Evolutionary conservation across 2,113 vertebrate genomes (phyloP).

Genomic region (Gavialis gangeticus): DNA sequence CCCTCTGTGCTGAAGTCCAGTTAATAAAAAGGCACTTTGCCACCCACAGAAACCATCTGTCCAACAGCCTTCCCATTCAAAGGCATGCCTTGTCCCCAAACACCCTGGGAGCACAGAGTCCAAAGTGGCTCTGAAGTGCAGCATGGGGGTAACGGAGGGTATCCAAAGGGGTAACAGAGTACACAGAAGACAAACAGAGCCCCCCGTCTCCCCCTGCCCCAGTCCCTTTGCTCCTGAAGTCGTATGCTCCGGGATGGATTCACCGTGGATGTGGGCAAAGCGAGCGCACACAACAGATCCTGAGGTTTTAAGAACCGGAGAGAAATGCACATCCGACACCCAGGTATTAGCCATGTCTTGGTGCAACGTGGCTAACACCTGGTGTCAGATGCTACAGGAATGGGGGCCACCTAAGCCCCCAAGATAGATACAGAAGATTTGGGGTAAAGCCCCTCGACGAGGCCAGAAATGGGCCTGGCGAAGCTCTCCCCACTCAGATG

Average conservation of each 20-base stretch:
- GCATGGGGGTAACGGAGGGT: too few species aligned
- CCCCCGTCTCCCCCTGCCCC: fast-evolving
- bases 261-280: neutral
- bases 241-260: neutral
- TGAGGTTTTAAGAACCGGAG: neutral
- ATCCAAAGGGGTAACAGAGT: neutral
- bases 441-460: too few species aligned
- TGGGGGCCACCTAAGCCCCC: neutral
- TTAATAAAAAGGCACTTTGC: neutral
- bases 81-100: neutral
- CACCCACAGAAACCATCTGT: neutral
- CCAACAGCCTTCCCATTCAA: neutral
- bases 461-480: too few species aligned
- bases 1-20: neutral
- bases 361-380: neutral
- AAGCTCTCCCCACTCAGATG: neutral
- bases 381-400: neutral
- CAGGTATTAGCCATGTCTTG: too few species aligned
- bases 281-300: neutral
- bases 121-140: neutral
- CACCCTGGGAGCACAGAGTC: neutral
- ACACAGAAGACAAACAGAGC: neutral
- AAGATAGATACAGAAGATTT: neutral
- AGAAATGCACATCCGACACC: too few species aligned
- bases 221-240: neutral